A percentile compares a stretch with the other conserved stretches of the same genome.
These are phyloP conservation scores for Macrobrachium rosenbergii DNA, from an alignment of 1,140 invertebrate genomes.

Conservation along the genomic window DNA sequence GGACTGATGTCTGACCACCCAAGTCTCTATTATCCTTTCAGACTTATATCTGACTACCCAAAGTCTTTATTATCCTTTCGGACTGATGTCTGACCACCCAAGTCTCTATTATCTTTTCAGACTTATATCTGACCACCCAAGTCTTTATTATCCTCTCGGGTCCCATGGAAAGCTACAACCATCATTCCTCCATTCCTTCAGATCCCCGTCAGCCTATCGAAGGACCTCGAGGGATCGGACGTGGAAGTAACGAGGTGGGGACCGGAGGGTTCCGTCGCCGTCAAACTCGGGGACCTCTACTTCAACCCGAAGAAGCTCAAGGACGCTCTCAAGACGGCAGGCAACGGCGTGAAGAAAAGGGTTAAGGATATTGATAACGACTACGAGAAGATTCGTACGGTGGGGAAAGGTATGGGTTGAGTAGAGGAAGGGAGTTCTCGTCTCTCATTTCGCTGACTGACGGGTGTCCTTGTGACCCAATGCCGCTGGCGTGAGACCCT, in stretches of 20 bases:
- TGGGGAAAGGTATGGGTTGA: slow-evolving; percentile 74
- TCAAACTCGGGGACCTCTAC: slow-evolving; percentile 71
- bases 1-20: no score
- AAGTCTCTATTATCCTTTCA: no score
- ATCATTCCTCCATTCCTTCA: slow-evolving; percentile 14
- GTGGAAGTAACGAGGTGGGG: slow-evolving; percentile 60
- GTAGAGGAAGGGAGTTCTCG: no score
- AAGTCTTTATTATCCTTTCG: no score
- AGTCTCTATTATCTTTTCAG: no score
- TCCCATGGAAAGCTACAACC: background rate
- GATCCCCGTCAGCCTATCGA: slow-evolving; percentile 68
- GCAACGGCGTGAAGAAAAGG: slow-evolving; percentile 67
- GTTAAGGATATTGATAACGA: slow-evolving; percentile 68
- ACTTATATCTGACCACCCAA: no score
- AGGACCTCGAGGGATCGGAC: slow-evolving; percentile 68
- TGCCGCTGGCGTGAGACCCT: no score
- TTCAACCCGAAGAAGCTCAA: slow-evolving; percentile 71
- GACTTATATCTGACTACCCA: no score
- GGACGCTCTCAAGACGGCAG: slow-evolving; percentile 57
- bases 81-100: no score
- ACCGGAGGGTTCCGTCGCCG: slow-evolving; percentile 15
- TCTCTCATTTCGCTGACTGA: no score
- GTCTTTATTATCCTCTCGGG: no score
- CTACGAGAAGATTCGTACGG: slow-evolving; percentile 77
- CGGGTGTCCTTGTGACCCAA: no score